Percentiles rank a stretch among this genome's conserved stretches.
Conservation (phyloP, 2,113 vertebrate genomes). For the Todiramphus saurophagus region DNA sequence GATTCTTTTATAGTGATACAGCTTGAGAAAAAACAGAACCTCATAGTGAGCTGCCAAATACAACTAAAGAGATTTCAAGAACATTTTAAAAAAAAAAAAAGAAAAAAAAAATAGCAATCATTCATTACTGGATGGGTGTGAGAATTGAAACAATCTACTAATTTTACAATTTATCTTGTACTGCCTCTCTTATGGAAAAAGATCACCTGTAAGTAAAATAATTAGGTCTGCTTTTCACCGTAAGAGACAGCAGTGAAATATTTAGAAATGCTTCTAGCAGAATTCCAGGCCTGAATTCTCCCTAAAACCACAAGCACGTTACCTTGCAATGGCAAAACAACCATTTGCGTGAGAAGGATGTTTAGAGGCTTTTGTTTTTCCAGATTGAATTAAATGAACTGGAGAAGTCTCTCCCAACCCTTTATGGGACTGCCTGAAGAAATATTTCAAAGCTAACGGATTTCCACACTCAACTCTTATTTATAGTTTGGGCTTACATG, state of each 20-base stretch:
- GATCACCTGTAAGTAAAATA: neutral
- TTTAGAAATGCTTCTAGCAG: neutral
- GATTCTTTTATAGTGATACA: neutral
- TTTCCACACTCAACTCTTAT: neutral
- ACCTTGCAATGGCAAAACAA: neutral
- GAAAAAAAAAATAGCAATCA: accelerated
- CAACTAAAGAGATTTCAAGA: neutral
- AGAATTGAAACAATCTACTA: neutral
- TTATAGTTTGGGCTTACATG: neutral
- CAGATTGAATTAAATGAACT: neutral
- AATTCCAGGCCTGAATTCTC: neutral
- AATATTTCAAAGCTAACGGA: neutral
- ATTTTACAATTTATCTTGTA: neutral
- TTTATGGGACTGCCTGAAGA: neutral
- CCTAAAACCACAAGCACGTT: neutral
- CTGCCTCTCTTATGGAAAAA: neutral
- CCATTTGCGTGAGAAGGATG: neutral
- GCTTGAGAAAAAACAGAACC: neutral
- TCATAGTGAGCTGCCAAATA: neutral
- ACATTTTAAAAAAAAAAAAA: neutral
- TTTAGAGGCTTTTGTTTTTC: neutral
- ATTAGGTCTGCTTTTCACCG: neutral
- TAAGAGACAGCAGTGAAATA: accelerated
- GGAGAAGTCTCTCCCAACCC: neutral
- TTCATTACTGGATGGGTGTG: neutral